These are phyloP conservation scores for Aphodius granarius DNA, from an alignment of 2,888 invertebrate genomes.

Conservation along the genomic window DNA sequence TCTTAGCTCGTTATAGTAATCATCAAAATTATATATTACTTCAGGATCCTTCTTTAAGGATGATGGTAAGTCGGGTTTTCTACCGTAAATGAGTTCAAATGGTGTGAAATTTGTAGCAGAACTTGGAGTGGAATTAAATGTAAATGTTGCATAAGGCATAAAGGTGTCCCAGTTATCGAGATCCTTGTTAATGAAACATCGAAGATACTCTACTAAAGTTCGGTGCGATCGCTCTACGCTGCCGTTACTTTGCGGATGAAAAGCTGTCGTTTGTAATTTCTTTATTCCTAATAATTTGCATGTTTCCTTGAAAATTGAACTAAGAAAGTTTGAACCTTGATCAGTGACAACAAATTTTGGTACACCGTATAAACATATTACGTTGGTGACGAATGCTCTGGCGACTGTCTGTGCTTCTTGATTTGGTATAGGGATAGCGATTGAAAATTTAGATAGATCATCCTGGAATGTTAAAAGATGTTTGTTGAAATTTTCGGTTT, in stretches of 20 bases:
- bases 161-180: not conserved
- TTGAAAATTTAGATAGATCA: constrained; percentile 42
- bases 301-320: constrained; percentile 37
- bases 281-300: constrained; percentile 38
- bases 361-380: constrained; percentile 38
- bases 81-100: constrained; percentile 34
- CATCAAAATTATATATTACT: constrained; percentile 34
- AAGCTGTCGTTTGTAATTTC: constrained; percentile 32
- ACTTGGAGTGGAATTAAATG: not conserved
- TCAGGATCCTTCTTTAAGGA: constrained; percentile 32
- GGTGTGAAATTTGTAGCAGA: constrained; percentile 32
- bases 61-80: constrained; percentile 26
- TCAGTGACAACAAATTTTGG: constrained; percentile 40
- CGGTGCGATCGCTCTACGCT: constrained; percentile 41
- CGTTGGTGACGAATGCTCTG: constrained; percentile 30
- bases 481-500: constrained; percentile 35
- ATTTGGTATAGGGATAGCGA: constrained; percentile 40
- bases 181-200: not conserved
- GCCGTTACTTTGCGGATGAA: constrained; percentile 38
- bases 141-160: constrained; percentile 2
- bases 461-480: constrained; percentile 41
- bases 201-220: constrained; percentile 36
- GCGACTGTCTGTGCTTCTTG: constrained; percentile 42
- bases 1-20: constrained; percentile 28
- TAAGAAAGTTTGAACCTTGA: constrained; percentile 39